Base-by-base conservation (phyloP, 2,888 invertebrate genomes). In the Drosophila greeni region DNA sequence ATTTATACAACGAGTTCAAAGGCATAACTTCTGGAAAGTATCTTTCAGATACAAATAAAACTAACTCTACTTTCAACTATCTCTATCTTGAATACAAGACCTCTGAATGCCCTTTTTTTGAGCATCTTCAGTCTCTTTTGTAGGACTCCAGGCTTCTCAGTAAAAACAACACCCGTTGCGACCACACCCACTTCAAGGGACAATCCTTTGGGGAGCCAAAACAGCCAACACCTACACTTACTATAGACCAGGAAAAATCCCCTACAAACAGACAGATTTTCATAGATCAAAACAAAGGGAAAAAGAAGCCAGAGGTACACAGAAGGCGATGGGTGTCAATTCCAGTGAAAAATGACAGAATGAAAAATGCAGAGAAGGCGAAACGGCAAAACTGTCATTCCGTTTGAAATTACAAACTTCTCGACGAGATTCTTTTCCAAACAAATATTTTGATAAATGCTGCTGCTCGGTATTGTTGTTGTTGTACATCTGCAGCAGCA, bases 341-440 rank as follows among this genome's bases (percentile, higher is more conserved):
- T 79, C 79, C 49, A 29, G 68, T 67, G 79, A 79, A 79, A 79
- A 82, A 82, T 79, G 82, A 79, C 70, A 65, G 51, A 65, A 59
- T 78, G 82, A 68, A 74, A 82, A 80, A 80, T 77, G 66, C 66
- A 62, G 47, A 65, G 40, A 70, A 80, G 75, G 66, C 66, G 77
- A 72, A 78, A 80, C 73, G 77, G 75, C 45, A 47, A 81, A 70
- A 81, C 82, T 83, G 84, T 75, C 84, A 78, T 62, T 66, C 67
- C 67, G 83, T 70, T 81, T 79, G 66, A 74, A 83, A 83, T 79
- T 83, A 83, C 78, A 79, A 78, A 83, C 75, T 67, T 61, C 58
- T 23, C 33, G 42, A 16, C 66, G 45, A 42, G 34, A 39, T 57
- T 56, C 39, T n/a, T n/a, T 40, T 20, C 31, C 52, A 55, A 45